Conservation (phyloP, 1,140 invertebrate genomes). For the Dinothrombium tinctorium region DNA sequence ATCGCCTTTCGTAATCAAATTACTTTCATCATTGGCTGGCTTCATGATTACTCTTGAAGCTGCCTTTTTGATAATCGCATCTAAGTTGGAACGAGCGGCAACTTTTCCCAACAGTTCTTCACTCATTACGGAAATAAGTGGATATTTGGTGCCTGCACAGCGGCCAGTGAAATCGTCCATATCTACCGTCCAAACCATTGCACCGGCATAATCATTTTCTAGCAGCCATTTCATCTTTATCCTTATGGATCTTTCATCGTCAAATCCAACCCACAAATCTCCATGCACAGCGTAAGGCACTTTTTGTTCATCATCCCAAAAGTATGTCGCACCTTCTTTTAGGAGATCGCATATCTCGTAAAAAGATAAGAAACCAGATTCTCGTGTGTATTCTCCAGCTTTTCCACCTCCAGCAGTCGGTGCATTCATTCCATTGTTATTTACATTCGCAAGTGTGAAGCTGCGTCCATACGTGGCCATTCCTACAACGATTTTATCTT, state of each 20-base stretch:
- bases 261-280: conserved; percentile 75
- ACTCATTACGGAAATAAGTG: conserved; percentile 68
- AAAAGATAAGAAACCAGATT: conserved; percentile 74
- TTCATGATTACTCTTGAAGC: not conserved
- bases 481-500: conserved; percentile 79
- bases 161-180: conserved; percentile 47
- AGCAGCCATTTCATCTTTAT: conserved; percentile 54
- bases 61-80: conserved; percentile 33
- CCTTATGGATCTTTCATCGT: conserved; percentile 58
- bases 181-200: conserved; percentile 89
- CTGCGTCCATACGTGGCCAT: conserved; percentile 91
- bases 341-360: conserved; percentile 90
- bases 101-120: conserved; percentile 50
- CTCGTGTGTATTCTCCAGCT: conserved; percentile 74
- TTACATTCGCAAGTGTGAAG: conserved; percentile 58
- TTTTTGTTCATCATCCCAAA: conserved; percentile 70
- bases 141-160: conserved; percentile 57
- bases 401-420: conserved; percentile 66
- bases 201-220: conserved; percentile 62
- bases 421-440: conserved; percentile 50
- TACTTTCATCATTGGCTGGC: conserved; percentile 7
- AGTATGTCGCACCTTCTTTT: conserved; percentile 55
- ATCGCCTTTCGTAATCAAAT: conserved; percentile 7
- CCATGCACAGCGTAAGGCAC: conserved; percentile 52
- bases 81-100: conserved; percentile 33